phyloP scores from a whole-genome alignment of 2,113 vertebrate species.

The Shinisaurus crocodilurus region DNA sequence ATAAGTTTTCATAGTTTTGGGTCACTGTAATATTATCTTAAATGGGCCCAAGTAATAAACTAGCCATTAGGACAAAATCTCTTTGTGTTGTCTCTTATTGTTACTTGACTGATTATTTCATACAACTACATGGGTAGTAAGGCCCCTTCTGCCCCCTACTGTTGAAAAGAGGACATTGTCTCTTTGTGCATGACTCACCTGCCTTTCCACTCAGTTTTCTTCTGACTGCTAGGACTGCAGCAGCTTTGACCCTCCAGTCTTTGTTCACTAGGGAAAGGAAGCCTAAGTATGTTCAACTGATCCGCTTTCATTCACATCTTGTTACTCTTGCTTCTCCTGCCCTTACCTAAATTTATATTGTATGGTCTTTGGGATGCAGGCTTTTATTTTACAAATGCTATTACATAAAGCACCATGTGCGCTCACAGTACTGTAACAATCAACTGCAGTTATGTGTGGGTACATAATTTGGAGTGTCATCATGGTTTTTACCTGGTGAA shows the following conservation, averaged over 20 bases:
- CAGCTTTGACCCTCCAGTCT: neutral
- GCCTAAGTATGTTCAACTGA: neutral
- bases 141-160: neutral
- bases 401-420: neutral
- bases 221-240: neutral
- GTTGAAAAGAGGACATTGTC: neutral
- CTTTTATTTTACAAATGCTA: neutral
- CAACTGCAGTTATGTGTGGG: too few species aligned
- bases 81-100: neutral
- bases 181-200: neutral
- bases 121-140: neutral
- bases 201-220: neutral
- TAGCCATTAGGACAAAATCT: constrained; percentile 12
- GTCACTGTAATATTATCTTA: neutral
- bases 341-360: neutral
- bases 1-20: neutral
- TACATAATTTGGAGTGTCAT: neutral
- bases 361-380: neutral
- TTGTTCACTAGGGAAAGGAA: neutral
- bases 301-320: neutral
- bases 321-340: neutral
- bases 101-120: neutral
- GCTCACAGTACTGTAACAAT: neutral
- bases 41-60: neutral
- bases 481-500: neutral